Evolutionary conservation across 1,140 invertebrate species (phyloP).

Genomic region (Euura lappo): DNA sequence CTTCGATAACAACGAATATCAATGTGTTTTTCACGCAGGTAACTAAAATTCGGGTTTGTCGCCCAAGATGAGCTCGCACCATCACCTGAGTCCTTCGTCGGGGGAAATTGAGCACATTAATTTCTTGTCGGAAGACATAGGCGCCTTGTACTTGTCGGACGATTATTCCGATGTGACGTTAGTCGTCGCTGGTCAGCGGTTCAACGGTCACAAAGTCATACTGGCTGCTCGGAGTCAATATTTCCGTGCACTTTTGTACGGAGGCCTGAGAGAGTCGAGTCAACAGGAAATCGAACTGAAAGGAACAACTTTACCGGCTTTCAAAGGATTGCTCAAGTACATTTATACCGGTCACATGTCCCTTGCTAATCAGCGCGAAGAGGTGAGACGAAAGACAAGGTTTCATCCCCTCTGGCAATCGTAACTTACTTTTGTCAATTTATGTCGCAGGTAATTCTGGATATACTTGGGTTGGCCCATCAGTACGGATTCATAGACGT

Average conservation of each 20-base stretch:
- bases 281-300: slow-evolving; percentile 82
- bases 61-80: slow-evolving; percentile 45
- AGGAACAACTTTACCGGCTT: slow-evolving; percentile 85
- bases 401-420: neutral
- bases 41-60: neutral
- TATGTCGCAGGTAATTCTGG: slow-evolving; percentile 46
- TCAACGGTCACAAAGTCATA: slow-evolving; percentile 90
- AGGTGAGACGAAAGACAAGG: slow-evolving; percentile 35
- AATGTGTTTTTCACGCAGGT: too few species aligned
- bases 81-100: slow-evolving; percentile 43
- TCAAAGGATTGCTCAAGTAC: slow-evolving; percentile 90
- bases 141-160: slow-evolving; percentile 81
- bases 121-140: slow-evolving; percentile 77
- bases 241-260: slow-evolving; percentile 89
- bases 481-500: slow-evolving; percentile 94
- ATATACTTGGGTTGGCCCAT: slow-evolving; percentile 78
- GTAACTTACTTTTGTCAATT: slow-evolving; percentile 8
- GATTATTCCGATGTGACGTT: slow-evolving; percentile 93
- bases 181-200: slow-evolving; percentile 81
- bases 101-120: slow-evolving; percentile 47
- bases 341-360: slow-evolving; percentile 94
- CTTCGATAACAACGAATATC: too few species aligned
- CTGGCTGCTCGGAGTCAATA: slow-evolving; percentile 94
- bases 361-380: slow-evolving; percentile 75
- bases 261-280: slow-evolving; percentile 88